Percentiles rank a stretch among this genome's conserved stretches.
Evolutionary conservation across 2,113 vertebrate genomes (phyloP).

Genomic region (Myotis davidii): DNA sequence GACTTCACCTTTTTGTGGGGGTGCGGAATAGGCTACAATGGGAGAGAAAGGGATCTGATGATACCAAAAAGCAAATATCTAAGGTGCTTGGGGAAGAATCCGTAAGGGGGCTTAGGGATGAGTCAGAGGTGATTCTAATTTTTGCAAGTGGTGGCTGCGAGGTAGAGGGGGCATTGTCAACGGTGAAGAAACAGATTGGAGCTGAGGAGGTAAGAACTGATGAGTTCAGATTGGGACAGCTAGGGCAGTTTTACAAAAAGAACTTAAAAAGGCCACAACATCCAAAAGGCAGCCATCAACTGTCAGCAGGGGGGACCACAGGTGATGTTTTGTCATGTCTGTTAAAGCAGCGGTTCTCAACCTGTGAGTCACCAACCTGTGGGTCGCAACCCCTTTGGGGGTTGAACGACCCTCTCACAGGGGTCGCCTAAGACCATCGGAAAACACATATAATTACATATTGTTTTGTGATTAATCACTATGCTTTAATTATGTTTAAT

Average conservation of each 20-base stretch:
- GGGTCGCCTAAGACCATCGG: too few relatives aligned
- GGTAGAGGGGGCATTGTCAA: background rate
- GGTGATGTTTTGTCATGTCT: background rate
- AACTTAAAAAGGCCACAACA: background rate
- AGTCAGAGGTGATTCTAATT: background rate
- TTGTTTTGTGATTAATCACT: too few relatives aligned
- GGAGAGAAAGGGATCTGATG: background rate
- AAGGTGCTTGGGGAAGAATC: background rate
- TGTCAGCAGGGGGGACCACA: background rate
- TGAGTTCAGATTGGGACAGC: background rate
- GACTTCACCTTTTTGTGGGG: conserved; percentile 27
- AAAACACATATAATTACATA: too few relatives aligned
- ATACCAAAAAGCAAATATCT: background rate
- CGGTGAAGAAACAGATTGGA: background rate
- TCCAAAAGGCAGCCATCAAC: background rate
- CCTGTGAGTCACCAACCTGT: too few relatives aligned
- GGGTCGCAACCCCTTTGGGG: too few relatives aligned
- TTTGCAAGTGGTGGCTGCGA: background rate
- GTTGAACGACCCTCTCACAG: too few relatives aligned
- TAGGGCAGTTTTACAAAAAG: background rate
- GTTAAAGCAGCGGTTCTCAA: background rate
- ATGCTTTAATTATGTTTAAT: too few relatives aligned
- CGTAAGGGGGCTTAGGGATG: background rate
- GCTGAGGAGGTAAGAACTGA: background rate
- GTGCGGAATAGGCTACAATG: background rate